Conservation (phyloP, 1,140 invertebrate species). For the Thaumatotibia leucotreta region DNA sequence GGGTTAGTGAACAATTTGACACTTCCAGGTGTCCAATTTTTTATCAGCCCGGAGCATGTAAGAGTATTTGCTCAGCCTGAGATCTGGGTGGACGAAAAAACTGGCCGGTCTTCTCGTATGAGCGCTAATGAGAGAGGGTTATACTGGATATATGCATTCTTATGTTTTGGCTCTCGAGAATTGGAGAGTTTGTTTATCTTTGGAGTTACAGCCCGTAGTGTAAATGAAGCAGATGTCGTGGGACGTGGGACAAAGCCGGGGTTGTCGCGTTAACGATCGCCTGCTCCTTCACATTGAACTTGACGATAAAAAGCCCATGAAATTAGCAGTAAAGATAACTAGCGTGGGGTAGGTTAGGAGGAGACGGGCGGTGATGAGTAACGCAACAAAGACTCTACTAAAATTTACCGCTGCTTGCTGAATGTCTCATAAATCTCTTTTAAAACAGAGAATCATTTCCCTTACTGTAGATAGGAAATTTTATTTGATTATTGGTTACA, state of each 20-base stretch:
- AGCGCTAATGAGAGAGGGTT: conserved; percentile 60
- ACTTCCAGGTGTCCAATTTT: conserved; percentile 74
- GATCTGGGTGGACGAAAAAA: conserved; percentile 68
- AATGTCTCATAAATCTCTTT: conserved; percentile 6
- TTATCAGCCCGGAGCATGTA: conserved; percentile 57
- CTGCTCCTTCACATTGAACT: conserved; percentile 61
- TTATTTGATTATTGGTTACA: no score
- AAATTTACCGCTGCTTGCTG: conserved; percentile 19
- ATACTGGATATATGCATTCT: conserved; percentile 33
- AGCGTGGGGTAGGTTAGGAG: conserved; percentile 51
- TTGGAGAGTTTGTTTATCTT: conserved; percentile 51
- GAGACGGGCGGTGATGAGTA: conserved; percentile 4
- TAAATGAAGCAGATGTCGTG: conserved; percentile 44
- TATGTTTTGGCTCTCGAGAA: conserved; percentile 33
- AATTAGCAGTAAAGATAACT: conserved; percentile 69
- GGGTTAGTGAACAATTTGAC: conserved; percentile 70
- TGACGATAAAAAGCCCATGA: conserved; percentile 65
- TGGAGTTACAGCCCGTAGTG: conserved; percentile 27
- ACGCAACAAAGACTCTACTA: conserved; percentile 21
- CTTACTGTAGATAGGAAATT: background rate
- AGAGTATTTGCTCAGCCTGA: conserved; percentile 63
- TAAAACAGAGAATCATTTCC: background rate
- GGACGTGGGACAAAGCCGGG: conserved; percentile 44
- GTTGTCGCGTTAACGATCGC: conserved; percentile 46
- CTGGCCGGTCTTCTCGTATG: conserved; percentile 61